Base-by-base conservation (phyloP, 2,888 invertebrate genomes). In the Sesia apiformis region DNA sequence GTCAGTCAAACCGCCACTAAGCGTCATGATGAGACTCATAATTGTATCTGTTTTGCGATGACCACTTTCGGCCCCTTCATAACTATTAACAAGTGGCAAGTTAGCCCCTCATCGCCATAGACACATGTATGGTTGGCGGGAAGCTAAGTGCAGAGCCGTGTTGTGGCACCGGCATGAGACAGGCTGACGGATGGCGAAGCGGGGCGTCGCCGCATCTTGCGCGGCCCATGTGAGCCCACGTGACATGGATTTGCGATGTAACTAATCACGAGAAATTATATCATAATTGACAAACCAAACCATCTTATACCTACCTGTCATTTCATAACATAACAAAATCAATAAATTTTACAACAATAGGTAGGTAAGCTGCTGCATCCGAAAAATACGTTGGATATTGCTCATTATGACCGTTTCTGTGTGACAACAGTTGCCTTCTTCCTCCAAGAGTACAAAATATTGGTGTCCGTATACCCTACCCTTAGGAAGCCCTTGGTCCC, bases 141-240 rank as follows among this genome's bases (percentile, higher is more conserved):
- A 72, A 80, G 82, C 76, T 84, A 84, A 85, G 85, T 85, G 85
- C 85, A 83, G 71, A 83, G 70, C 76, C 80, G 69, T 84, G 84
- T 84, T 74, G 75, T 69, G 71, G 72, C 71, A 72, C 60, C 66
- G 72, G 62, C 62, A 57, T 75, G 81, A 79, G 82, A 80, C 81
- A 84, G 81, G 56, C 83, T 85, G 85, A 86, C 84, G 76, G 84
- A 86, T 86, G 76, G 81, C 72, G 71, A 65, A 72, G 71, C 67
- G 72, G 68, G 65, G 63, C 64, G 57, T 51, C 60, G 67, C 64
- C 71, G 66, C 75, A 67, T 76, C 78, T 78, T 74, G 68, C 66
- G 66, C 66, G 67, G 67, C 63, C 69, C 66, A 38, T 50, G n/a
- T 41, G 50, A 49, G 43, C 50, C 38, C n/a, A 50, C 50, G 39